A percentile compares a stretch with the other conserved stretches of the same genome.
These are phyloP conservation scores for Chironomus riparius DNA, from an alignment of 2,888 invertebrate species.

Conservation along the genomic window DNA sequence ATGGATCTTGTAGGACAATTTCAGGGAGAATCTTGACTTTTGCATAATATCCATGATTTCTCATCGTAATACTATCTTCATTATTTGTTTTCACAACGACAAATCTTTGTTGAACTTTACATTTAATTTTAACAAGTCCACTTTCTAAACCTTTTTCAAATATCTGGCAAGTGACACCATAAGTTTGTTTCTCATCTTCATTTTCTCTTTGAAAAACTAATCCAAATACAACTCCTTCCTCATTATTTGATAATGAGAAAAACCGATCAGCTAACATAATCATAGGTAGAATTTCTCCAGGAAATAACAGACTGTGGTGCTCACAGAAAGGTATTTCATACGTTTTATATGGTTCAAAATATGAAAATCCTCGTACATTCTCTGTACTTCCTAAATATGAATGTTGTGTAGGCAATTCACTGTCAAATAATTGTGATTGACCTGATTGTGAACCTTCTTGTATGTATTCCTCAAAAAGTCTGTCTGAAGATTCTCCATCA, in stretches of 20 bases:
- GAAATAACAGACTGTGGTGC: conserved; percentile 57
- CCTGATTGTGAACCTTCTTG: conserved; percentile 19
- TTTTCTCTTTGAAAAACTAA: conserved; percentile 36
- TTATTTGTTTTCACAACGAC: conserved; percentile 42
- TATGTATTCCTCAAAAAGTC: conserved; percentile 44
- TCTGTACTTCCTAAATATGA: conserved; percentile 44
- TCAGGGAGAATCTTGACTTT: conserved; percentile 62
- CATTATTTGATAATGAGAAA: conserved; percentile 32
- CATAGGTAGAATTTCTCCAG: conserved; percentile 71
- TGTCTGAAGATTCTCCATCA: not conserved
- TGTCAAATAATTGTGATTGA: not conserved
- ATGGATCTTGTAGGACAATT: conserved; percentile 49
- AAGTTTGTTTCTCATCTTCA: conserved; percentile 33
- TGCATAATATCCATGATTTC: conserved; percentile 43
- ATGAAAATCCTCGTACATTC: conserved; percentile 54
- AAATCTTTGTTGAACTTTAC: conserved; percentile 69
- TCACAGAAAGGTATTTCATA: conserved; percentile 50
- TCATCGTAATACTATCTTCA: not conserved
- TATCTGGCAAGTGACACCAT: conserved; percentile 42
- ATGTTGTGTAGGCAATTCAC: conserved; percentile 13
- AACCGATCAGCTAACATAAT: conserved; percentile 44
- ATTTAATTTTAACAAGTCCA: conserved; percentile 52
- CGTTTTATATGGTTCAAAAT: conserved; percentile 48
- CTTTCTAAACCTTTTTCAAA: conserved; percentile 39
- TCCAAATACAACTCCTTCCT: conserved; percentile 39